Percentiles rank a stretch among this genome's conserved stretches.
phyloP scores from a whole-genome alignment of 92 coral and sea anemone genomes.

The Pocillopora grandis region DNA sequence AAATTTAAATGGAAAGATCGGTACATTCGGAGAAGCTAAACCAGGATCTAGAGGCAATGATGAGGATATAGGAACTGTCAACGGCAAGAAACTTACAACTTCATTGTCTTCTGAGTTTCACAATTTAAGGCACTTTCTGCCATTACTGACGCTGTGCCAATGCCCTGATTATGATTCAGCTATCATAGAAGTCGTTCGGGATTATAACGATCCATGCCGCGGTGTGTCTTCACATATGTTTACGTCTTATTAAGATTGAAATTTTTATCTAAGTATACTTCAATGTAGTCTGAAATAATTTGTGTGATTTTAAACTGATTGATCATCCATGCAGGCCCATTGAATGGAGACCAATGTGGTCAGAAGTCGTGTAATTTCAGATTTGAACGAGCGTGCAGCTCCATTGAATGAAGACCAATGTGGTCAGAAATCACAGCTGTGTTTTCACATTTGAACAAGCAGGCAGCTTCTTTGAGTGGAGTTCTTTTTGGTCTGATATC shows the following conservation, averaged over 20 bases:
- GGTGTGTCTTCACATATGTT: constrained; percentile 28
- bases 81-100: constrained; percentile 1
- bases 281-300: too few species aligned
- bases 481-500: too few species aligned
- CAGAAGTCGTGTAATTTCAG: too few species aligned
- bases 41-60: neutral
- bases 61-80: neutral
- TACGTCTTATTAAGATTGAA: neutral
- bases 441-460: too few species aligned
- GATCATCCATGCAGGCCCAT: too few species aligned
- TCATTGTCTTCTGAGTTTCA: constrained; percentile 12
- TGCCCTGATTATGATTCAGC: constrained; percentile 63
- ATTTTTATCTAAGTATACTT: neutral
- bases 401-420: too few species aligned
- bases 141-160: constrained; percentile 28
- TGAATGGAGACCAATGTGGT: too few species aligned
- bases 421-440: too few species aligned
- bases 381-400: too few species aligned
- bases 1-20: neutral
- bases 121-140: constrained; percentile 40
- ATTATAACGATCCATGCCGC: constrained; percentile 59
- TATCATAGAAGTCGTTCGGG: constrained; percentile 57
- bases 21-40: neutral
- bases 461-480: too few species aligned
- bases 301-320: too few species aligned